phyloP scores from a whole-genome alignment of 2,113 vertebrate species.

The Pipa parva region DNA sequence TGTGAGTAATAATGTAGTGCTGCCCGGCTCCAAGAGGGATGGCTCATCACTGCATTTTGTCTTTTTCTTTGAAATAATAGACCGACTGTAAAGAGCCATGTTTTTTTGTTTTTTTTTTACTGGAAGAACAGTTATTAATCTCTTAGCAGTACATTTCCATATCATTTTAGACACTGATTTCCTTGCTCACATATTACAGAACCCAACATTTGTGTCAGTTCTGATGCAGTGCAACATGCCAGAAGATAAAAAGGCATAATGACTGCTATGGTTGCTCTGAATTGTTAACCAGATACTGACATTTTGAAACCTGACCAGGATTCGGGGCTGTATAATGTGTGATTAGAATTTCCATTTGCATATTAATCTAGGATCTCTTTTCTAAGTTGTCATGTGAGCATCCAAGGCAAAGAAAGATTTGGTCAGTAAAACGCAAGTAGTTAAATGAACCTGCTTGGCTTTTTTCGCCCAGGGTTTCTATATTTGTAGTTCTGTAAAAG shows the following conservation, averaged over 20 bases:
- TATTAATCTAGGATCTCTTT: too few species aligned
- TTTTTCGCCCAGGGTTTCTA: too few species aligned
- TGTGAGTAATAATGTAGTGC: slow-evolving; percentile 77
- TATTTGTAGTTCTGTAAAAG: too few species aligned
- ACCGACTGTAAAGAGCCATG: slow-evolving; percentile 69
- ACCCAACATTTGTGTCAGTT: slow-evolving; percentile 67
- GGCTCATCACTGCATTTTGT: slow-evolving; percentile 63
- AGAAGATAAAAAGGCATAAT: slow-evolving; percentile 75
- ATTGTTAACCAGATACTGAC: slow-evolving; percentile 81
- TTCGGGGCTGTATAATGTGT: too few species aligned
- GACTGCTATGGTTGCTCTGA: slow-evolving; percentile 68
- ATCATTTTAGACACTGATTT: slow-evolving; percentile 72
- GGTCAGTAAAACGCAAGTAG: too few species aligned
- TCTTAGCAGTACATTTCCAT: slow-evolving; percentile 69
- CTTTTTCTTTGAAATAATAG: slow-evolving; percentile 62
- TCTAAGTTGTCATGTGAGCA: too few species aligned
- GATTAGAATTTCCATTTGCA: background rate
- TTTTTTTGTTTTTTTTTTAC: slow-evolving; percentile 59
- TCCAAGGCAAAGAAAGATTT: too few species aligned
- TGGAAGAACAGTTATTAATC: slow-evolving; percentile 73
- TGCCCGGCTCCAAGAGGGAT: slow-evolving; percentile 65
- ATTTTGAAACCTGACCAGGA: slow-evolving; percentile 71
- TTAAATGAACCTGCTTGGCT: too few species aligned
- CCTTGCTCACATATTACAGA: slow-evolving; percentile 67
- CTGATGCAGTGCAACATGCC: slow-evolving; percentile 67